Evolutionary conservation across 1,140 invertebrate genomes (phyloP).

Genomic region (Lepidurus arcticus): DNA sequence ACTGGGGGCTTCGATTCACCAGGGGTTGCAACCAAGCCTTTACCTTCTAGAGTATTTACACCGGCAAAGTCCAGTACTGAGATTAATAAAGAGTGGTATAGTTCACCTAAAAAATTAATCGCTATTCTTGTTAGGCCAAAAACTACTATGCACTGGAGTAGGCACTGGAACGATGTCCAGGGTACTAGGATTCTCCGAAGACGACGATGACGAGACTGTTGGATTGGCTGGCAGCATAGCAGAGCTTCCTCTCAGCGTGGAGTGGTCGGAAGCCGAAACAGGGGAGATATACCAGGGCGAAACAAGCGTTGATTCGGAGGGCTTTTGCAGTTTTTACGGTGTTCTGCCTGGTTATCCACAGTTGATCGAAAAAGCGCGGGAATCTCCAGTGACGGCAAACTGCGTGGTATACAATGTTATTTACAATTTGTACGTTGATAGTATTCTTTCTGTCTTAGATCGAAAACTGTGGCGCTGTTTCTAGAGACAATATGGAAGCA

Average conservation of each 20-base stretch:
- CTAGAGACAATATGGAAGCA: background rate
- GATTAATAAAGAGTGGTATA: too few relatives aligned
- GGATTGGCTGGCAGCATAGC: background rate
- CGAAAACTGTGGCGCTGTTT: background rate
- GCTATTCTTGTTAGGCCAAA: background rate
- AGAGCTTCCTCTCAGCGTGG: conserved; percentile 9
- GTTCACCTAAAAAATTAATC: background rate
- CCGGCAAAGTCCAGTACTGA: background rate
- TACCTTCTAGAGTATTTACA: background rate
- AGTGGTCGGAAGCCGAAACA: background rate
- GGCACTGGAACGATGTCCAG: background rate
- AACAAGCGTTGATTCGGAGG: background rate
- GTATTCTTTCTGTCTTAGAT: background rate
- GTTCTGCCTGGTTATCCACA: background rate
- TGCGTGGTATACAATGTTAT: background rate
- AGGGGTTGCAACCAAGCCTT: background rate
- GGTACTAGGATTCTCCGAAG: background rate
- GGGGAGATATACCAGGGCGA: background rate
- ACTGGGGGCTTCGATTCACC: background rate
- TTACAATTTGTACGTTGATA: background rate
- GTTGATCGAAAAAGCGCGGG: background rate
- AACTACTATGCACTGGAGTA: background rate
- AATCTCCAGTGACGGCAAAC: background rate
- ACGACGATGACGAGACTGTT: background rate
- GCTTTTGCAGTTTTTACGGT: background rate